Base-by-base conservation (phyloP, 2,888 invertebrate genomes). In the Pantelozetes paolii region DNA sequence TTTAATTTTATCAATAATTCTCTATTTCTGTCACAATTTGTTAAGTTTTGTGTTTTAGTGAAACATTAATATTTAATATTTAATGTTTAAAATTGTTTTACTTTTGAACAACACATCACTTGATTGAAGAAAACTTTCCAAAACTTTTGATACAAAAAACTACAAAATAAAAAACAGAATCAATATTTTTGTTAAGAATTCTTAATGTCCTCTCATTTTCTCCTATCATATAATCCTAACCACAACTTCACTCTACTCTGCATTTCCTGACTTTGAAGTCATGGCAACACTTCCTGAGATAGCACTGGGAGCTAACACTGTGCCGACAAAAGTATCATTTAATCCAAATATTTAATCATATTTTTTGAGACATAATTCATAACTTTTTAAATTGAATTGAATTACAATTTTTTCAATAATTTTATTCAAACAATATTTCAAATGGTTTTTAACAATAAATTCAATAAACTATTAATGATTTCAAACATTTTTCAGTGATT, bases 271-370 rank as follows among this genome's bases (percentile, higher is more conserved):
- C 67, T 8, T 32, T 15, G 67, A 40, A 42, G 36, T 23, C 42
- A 67, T 67, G 67, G 67, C 36, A 67, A 67, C 67, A 67, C 67
- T 67, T 67, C 67, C 67, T 67, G 67, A 67, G 67, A 67, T 67
- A 62, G 62, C n/a, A 18, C 62, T 62, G 18, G 18, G 20, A 28
- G 32, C 36, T 2, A 62, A 20, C 62, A 32, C 36, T 62, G 32
- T 1, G n/a, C 62, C 15, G 62, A 62, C 28, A 62, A 62, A 62
- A 62, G 62, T 20, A 62, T 62, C 62, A 28, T 62, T 62, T 62
- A 15, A 62, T 30, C n/a, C 8, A 30, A 62, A 36, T 23, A 62
- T 62, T 62, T 18, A 62, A 62, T 62, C 30, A 62, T 62, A 32
- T 62, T 23, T n/a, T n/a, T n/a, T n/a, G n/a, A n/a, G n/a, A n/a